A percentile compares a stretch with the other conserved stretches of the same genome.
phyloP scores from a whole-genome alignment of 2,113 vertebrate species.

The Aldabrachelys gigantea region DNA sequence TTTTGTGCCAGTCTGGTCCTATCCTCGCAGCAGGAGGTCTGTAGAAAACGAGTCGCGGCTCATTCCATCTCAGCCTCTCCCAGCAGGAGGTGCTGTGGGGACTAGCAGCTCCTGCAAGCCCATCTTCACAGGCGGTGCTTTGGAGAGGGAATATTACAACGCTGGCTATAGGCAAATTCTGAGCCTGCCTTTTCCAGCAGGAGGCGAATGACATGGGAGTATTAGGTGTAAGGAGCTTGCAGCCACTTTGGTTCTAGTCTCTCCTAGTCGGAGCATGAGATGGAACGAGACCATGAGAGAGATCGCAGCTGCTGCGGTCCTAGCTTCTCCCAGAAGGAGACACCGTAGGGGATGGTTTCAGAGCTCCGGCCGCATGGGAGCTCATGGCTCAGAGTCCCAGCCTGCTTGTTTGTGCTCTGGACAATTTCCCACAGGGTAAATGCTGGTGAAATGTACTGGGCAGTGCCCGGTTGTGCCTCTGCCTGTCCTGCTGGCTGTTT shows the following conservation, averaged over 20 bases:
- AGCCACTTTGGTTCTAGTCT: not conserved
- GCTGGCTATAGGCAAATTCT: not conserved
- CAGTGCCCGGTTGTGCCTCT: accelerated
- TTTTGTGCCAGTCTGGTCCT: slow-evolving; percentile 5
- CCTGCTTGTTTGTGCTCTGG: not conserved
- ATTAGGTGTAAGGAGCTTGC: not conserved
- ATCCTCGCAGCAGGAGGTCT: accelerated
- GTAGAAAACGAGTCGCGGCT: not conserved
- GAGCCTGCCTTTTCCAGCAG: not conserved
- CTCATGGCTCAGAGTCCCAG: not conserved
- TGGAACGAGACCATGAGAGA: not conserved
- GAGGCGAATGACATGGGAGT: not conserved
- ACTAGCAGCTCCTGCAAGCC: no score
- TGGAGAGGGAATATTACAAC: not conserved
- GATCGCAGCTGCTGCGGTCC: not conserved
- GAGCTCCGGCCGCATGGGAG: not conserved
- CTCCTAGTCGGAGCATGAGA: not conserved
- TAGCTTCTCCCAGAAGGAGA: not conserved
- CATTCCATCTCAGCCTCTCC: accelerated
- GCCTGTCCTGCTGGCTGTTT: slow-evolving; percentile 27
- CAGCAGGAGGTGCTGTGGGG: not conserved
- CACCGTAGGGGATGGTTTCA: not conserved
- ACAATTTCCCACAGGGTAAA: not conserved
- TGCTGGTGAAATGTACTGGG: not conserved
- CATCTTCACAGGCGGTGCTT: no score